Percentiles rank a stretch among this genome's conserved stretches.
Conservation (phyloP, 2,113 vertebrate species). For the Neofelis nebulosa region DNA sequence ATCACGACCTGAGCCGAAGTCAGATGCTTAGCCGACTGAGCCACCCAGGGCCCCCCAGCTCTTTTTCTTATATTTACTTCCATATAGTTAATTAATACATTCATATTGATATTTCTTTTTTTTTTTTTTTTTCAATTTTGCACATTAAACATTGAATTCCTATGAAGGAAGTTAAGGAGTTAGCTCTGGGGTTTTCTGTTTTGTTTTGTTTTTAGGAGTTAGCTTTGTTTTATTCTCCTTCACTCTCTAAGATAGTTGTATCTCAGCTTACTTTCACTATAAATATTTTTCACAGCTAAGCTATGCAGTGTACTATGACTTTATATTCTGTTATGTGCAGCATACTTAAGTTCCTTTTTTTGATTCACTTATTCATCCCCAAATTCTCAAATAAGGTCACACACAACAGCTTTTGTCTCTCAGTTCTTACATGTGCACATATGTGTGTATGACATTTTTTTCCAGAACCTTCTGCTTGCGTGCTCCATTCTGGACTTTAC, state of each 20-base stretch:
- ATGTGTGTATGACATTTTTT: background rate
- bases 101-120: background rate
- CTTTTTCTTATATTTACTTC: background rate
- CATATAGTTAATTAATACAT: background rate
- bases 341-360: background rate
- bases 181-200: background rate
- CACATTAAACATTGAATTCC: conserved; percentile 9
- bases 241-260: background rate
- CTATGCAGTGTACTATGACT: background rate
- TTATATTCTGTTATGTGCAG: background rate
- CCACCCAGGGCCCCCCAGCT: background rate
- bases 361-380: background rate
- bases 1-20: too few relatives aligned
- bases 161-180: background rate
- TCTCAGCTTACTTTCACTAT: background rate
- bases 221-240: background rate
- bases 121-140: background rate
- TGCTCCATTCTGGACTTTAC: background rate
- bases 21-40: too few relatives aligned
- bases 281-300: background rate
- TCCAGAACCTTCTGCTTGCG: background rate
- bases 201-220: background rate
- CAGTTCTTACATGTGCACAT: background rate
- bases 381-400: background rate
- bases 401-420: background rate